Evolutionary conservation across 2,888 invertebrate species (phyloP).

Genomic region (Cheilosia vulpina): DNA sequence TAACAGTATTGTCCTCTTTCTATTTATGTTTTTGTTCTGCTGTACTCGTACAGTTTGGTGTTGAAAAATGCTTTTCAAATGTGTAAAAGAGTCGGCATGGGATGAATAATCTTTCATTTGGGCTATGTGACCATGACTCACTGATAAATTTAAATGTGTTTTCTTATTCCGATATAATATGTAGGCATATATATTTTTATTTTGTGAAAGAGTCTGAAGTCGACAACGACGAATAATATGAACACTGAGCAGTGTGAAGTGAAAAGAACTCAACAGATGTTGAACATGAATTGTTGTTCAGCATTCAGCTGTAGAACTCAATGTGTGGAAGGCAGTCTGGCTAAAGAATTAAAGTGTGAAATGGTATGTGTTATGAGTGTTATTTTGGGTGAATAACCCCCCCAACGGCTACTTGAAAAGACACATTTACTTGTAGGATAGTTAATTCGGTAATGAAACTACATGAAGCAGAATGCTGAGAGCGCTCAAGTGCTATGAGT

Average conservation of each 20-base stretch:
- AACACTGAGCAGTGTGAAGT: constrained; percentile 4
- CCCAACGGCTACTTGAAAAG: constrained; percentile 32
- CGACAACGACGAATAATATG: constrained; percentile 11
- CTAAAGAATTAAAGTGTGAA: constrained; percentile 59
- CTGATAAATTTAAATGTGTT: constrained; percentile 60
- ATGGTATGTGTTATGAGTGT: constrained; percentile 39
- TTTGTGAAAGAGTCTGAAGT: constrained; percentile 31
- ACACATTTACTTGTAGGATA: constrained; percentile 14
- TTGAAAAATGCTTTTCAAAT: no score
- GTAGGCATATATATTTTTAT: neutral
- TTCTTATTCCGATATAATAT: neutral
- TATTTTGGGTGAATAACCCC: constrained; percentile 58
- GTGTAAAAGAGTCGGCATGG: no score
- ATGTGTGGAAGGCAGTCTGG: constrained; percentile 17
- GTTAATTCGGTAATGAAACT: neutral
- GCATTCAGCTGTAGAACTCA: constrained; percentile 18
- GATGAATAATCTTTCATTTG: no score
- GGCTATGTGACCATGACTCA: constrained; percentile 35
- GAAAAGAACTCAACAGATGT: constrained; percentile 57
- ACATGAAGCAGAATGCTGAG: neutral
- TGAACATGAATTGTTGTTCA: constrained; percentile 17
- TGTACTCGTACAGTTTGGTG: neutral
- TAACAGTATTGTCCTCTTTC: constrained; percentile 2
- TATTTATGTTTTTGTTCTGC: neutral
- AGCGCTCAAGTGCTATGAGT: neutral